These are phyloP conservation scores for Bergia puertoricense DNA, from an alignment of 92 coral and sea anemone species.

Conservation along the genomic window DNA sequence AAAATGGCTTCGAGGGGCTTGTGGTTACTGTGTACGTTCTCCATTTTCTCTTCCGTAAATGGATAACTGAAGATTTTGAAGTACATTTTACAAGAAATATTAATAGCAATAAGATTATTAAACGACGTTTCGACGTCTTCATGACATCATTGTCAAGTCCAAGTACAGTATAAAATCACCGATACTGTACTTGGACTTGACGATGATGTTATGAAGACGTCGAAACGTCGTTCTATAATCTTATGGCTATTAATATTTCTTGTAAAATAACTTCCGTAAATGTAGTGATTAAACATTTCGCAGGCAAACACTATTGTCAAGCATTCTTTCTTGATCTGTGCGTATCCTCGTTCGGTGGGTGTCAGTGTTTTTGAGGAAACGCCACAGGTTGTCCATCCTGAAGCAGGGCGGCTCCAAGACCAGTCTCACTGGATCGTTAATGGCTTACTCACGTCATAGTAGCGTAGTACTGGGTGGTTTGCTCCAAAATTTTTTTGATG, in stretches of 20 bases:
- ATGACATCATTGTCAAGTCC: no score
- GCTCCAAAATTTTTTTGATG: not conserved
- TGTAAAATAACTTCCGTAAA: not conserved
- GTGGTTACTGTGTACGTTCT: conserved; percentile 1
- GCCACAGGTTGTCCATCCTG: conserved; percentile 50
- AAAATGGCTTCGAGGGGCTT: conserved; percentile 35
- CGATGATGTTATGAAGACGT: no score
- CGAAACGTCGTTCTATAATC: no score
- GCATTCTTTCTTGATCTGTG: conserved; percentile 42
- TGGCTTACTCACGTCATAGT: conserved; percentile 24
- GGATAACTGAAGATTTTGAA: no score
- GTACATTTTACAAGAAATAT: no score
- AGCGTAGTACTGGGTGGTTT: conserved; percentile 23
- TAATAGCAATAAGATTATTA: no score
- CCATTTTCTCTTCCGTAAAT: no score
- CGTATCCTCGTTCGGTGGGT: conserved; percentile 37
- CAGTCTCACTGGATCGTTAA: conserved; percentile 41
- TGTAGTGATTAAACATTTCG: conserved; percentile 34
- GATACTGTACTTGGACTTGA: no score
- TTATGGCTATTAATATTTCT: no score
- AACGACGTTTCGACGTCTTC: no score
- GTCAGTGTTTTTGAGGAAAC: conserved; percentile 20
- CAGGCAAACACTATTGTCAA: not conserved
- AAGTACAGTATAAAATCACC: no score
- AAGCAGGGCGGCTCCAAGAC: conserved; percentile 46